Evolutionary conservation across 2,888 invertebrate genomes (phyloP), one percentile per base, ranked within the genome.

Genomic region (Noctua janthe): DNA sequence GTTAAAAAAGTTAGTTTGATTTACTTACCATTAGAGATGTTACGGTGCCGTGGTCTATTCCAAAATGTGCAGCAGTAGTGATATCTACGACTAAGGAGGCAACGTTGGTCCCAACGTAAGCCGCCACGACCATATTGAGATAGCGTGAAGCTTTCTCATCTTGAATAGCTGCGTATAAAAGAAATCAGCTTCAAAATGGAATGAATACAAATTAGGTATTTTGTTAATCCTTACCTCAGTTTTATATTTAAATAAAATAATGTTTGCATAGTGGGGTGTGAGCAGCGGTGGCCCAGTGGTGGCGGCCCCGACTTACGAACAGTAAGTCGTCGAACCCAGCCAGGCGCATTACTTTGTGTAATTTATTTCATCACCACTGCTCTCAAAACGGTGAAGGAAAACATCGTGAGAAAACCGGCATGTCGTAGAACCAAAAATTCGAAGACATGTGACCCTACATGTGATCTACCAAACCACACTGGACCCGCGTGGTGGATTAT

Each of bases 1-100:
- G 35, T 35, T 3, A 1, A 35, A 3, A 35, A 35, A 3, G 35
- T 35, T 35, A 39, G 6, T 43, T 43, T 23, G 7, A 39, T 59
- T 49, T 35, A 78, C 92, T 89, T 90, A 95, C 95, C 92, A 95
- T 76, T 71, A 76, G 23, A 35, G 84, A 39, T 0, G 88, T 82
- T n/a, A 95, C 74, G 51, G 86, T 82, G 3, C 83, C 82, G 80
- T 92, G 91, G 76, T 96, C 95, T 80, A 93, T 88, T 8, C 95
- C 95, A 71, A 95, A 94, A 77, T 93, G 92, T 39, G 89, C 86
- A 0, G 91, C 94, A 5, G 94, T 89, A 0, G 94, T 93, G 5
- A 95, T 15, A 82, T 96, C 95, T 1, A 94, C 92, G 0, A 92
- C 88, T 11, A 96, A 81, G 0, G 92, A 88, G 3, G 92, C 91